Conservation (phyloP, 2,113 vertebrate species). For the Puma concolor region DNA sequence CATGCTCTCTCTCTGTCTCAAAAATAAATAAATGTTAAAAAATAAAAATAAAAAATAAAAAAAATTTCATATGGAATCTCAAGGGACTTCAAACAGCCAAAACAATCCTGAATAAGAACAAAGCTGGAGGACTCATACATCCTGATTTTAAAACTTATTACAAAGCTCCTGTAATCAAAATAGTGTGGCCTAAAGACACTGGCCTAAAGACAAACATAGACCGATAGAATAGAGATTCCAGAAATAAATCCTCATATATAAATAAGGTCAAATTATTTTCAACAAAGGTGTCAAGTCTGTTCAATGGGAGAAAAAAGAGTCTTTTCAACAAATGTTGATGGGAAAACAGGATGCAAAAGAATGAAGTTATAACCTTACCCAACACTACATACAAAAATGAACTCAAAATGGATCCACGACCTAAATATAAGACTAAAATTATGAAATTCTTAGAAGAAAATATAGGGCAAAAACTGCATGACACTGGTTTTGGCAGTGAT, state of each 20-base stretch:
- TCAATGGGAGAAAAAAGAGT: neutral
- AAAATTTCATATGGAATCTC: neutral
- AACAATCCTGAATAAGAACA: neutral
- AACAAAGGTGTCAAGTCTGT: neutral
- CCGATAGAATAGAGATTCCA: neutral
- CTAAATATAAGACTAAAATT: neutral
- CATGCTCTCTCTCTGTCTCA: too few relatives aligned
- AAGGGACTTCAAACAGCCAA: neutral
- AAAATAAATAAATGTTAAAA: too few relatives aligned
- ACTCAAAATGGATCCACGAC: neutral
- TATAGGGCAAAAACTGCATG: neutral
- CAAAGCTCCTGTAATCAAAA: neutral
- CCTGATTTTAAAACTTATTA: neutral
- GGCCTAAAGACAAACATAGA: neutral
- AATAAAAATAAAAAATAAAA: too few relatives aligned
- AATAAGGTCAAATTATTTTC: neutral
- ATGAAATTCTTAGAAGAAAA: neutral
- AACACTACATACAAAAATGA: neutral
- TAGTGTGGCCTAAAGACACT: neutral
- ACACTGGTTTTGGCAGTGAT: neutral
- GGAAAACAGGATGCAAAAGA: neutral
- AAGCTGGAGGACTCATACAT: neutral
- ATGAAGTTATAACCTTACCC: neutral
- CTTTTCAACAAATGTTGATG: neutral
- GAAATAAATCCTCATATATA: slow-evolving; percentile 26